Evolutionary conservation across 2,797 vertebrate genomes (phyloP).

Genomic region (Chrosomus eos): DNA sequence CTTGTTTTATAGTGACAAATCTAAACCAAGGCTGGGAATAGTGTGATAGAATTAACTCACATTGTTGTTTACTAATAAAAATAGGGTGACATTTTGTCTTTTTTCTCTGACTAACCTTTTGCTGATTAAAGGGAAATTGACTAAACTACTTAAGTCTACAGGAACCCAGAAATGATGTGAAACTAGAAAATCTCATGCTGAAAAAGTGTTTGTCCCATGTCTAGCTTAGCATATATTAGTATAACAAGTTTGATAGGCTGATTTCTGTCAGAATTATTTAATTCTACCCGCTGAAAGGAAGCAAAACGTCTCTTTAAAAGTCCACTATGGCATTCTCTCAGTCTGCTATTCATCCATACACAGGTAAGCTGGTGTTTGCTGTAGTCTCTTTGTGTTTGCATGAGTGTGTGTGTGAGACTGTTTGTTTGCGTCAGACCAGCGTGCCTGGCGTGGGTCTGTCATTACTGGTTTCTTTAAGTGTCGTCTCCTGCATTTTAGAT

Average conservation of each 20-base stretch:
- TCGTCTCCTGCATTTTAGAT: conserved; percentile 72
- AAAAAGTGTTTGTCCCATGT: conserved; percentile 5
- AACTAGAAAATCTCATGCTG: conserved; percentile 21
- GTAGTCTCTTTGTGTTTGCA: conserved; percentile 23
- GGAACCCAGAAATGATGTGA: not conserved
- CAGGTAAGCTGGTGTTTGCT: conserved; percentile 33
- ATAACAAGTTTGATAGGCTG: conserved; percentile 2
- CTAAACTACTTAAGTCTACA: not conserved
- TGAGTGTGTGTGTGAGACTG: conserved; percentile 36
- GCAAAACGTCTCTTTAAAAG: conserved; percentile 3
- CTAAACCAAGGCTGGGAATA: not conserved
- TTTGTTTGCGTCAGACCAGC: conserved; percentile 73
- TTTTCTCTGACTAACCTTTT: not conserved
- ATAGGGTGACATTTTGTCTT: conserved; percentile 1
- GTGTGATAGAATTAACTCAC: not conserved
- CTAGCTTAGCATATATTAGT: not conserved
- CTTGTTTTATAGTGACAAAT: not conserved
- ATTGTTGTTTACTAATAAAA: not conserved
- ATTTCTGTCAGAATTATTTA: not conserved
- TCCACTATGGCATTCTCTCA: not conserved
- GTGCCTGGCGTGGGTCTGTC: conserved; percentile 77
- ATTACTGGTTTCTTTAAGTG: conserved; percentile 60
- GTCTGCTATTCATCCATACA: conserved; percentile 30
- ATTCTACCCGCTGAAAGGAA: conserved; percentile 20
- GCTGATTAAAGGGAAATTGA: not conserved